Percentiles rank a stretch among this genome's conserved stretches.
These are phyloP conservation scores for Gulo gulo DNA, from an alignment of 2,113 vertebrate species.

Conservation along the genomic window DNA sequence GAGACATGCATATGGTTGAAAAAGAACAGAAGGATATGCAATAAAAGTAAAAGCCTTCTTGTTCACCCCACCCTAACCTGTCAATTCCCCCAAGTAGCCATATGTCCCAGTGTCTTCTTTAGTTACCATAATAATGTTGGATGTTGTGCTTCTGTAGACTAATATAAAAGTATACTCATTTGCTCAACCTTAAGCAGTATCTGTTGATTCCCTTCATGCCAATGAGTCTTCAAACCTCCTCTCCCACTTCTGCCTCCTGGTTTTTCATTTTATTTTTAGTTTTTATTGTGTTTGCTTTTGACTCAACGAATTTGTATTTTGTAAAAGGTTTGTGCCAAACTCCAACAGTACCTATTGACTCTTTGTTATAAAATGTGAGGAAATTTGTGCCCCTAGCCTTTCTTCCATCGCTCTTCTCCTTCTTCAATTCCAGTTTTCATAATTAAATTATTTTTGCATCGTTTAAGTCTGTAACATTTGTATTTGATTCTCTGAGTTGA, in stretches of 20 bases:
- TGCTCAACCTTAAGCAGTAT: neutral
- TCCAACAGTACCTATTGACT: neutral
- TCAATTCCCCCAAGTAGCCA: neutral
- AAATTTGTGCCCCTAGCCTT: neutral
- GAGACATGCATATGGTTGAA: neutral
- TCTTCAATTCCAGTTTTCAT: neutral
- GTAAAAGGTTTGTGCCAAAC: neutral
- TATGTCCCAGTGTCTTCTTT: neutral
- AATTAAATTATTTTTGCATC: neutral
- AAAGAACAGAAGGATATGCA: neutral
- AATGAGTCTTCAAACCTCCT: neutral
- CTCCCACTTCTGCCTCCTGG: neutral
- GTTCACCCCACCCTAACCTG: neutral
- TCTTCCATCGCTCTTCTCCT: neutral
- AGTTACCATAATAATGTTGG: neutral
- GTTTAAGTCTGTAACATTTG: neutral
- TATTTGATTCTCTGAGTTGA: neutral
- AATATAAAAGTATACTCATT: neutral
- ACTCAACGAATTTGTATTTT: neutral
- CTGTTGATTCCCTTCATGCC: neutral
- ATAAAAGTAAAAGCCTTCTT: neutral
- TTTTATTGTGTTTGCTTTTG: conserved; percentile 2
- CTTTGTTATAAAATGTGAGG: neutral
- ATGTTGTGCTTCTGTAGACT: neutral
- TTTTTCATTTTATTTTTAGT: neutral